Percentiles rank a stretch among this genome's conserved stretches.
Evolutionary conservation across 2,888 invertebrate species (phyloP).

Genomic region (Yponomeuta sedellus): DNA sequence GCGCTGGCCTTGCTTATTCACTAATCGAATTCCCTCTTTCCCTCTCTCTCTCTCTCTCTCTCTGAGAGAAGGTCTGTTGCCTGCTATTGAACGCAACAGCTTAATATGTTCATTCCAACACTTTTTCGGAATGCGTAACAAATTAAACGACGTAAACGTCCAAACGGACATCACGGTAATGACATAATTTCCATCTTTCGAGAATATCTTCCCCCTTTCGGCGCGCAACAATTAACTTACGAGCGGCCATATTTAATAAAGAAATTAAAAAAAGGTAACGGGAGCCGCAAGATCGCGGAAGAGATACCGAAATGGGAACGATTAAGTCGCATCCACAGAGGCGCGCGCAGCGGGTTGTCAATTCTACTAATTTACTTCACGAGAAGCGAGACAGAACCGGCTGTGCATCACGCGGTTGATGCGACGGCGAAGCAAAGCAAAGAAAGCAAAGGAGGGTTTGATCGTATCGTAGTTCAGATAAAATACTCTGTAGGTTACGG

Average conservation of each 20-base stretch:
- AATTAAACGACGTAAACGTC: neutral
- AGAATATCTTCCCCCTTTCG: neutral
- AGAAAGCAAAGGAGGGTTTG: too few relatives aligned
- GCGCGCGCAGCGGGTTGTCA: neutral
- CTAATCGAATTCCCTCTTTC: too few relatives aligned
- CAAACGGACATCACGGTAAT: neutral
- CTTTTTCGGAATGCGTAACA: neutral
- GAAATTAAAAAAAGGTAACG: slow-evolving; percentile 14
- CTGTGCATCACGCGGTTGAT: neutral
- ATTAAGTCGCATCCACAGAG: slow-evolving; percentile 11
- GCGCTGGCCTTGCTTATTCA: too few relatives aligned
- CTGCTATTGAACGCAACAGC: neutral
- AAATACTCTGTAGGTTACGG: too few relatives aligned
- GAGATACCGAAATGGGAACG: slow-evolving; percentile 10
- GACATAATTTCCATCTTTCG: neutral
- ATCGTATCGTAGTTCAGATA: too few relatives aligned
- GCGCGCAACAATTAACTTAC: slow-evolving; percentile 4
- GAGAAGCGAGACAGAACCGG: neutral
- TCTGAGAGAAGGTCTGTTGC: neutral
- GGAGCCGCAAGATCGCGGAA: slow-evolving; percentile 8
- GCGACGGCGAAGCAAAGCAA: too few relatives aligned
- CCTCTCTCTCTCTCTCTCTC: too few relatives aligned
- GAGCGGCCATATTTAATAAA: slow-evolving; percentile 12
- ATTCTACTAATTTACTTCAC: neutral
- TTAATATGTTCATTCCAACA: neutral